Evolutionary conservation across 2,797 vertebrate genomes (phyloP).

Genomic region (Sebastes nivosus): DNA sequence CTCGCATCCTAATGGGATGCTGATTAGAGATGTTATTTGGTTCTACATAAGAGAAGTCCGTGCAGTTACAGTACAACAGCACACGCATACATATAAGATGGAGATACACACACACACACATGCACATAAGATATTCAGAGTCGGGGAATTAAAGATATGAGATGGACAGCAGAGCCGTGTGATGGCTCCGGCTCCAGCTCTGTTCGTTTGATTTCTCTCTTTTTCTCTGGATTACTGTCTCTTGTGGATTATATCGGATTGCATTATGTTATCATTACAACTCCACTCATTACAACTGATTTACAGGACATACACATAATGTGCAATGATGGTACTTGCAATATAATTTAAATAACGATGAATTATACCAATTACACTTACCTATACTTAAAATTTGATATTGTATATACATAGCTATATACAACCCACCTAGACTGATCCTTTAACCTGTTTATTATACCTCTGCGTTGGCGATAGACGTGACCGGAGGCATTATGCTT

Average conservation of each 20-base stretch:
- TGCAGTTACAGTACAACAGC: background rate
- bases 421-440: too few relatives aligned
- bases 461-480: too few relatives aligned
- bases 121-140: too few relatives aligned
- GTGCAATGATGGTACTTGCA: background rate
- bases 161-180: background rate
- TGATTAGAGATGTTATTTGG: constrained; percentile 41
- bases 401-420: background rate
- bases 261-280: background rate
- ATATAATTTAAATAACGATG: background rate
- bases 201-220: background rate
- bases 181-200: background rate
- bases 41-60: constrained; percentile 16
- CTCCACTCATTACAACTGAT: background rate
- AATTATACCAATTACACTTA: background rate
- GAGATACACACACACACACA: background rate
- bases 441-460: too few relatives aligned
- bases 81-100: background rate
- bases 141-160: background rate
- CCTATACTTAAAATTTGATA: background rate
- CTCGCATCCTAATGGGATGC: constrained; percentile 15
- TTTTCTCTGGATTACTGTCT: background rate
- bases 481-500: too few relatives aligned
- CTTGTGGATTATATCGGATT: background rate
- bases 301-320: background rate